Percentiles rank a stretch among this genome's conserved stretches.
Evolutionary conservation across 2,888 invertebrate species (phyloP).

Genomic region (Caenorhabditis sp.): DNA sequence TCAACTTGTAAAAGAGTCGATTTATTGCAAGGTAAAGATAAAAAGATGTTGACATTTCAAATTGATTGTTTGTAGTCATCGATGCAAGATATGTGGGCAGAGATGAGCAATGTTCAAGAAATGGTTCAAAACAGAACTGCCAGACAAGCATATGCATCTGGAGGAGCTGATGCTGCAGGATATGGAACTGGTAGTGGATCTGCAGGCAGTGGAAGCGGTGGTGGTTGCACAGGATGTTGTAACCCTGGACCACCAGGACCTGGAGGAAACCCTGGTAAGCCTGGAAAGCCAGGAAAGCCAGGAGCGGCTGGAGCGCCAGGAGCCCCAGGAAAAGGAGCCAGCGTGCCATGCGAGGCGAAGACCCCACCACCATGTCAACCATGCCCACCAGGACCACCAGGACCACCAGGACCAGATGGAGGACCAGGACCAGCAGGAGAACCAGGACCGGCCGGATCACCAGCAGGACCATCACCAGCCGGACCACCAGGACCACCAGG

Average conservation of each 20-base stretch:
- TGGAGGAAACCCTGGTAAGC: slow-evolving; percentile 35
- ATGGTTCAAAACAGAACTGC: slow-evolving; percentile 29
- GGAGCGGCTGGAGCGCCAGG: slow-evolving; percentile 42
- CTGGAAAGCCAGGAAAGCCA: slow-evolving; percentile 41
- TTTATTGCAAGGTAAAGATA: slow-evolving; percentile 35
- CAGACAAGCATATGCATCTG: slow-evolving; percentile 33
- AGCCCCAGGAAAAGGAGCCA: slow-evolving; percentile 29
- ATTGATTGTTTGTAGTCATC: slow-evolving; percentile 11
- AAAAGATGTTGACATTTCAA: background rate
- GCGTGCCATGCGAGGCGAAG: slow-evolving; percentile 27
- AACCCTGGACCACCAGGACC: slow-evolving; percentile 46
- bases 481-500: slow-evolving; percentile 15
- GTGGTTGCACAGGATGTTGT: slow-evolving; percentile 39
- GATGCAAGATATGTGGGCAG: slow-evolving; percentile 40
- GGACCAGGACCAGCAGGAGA: slow-evolving; percentile 41
- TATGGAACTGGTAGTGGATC: slow-evolving; percentile 6
- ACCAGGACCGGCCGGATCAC: slow-evolving; percentile 39
- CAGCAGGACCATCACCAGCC: slow-evolving; percentile 47
- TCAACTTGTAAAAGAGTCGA: slow-evolving; percentile 28
- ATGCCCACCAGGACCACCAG: slow-evolving; percentile 34
- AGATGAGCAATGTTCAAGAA: slow-evolving; percentile 24
- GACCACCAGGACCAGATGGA: slow-evolving; percentile 43
- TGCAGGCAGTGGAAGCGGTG: slow-evolving; percentile 1
- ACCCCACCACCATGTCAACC: slow-evolving; percentile 13
- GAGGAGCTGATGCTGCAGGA: slow-evolving; percentile 20